Evolutionary conservation across 2,888 invertebrate species (phyloP), one percentile per base, ranked within the genome.

Genomic region (Candidula unifasciata): DNA sequence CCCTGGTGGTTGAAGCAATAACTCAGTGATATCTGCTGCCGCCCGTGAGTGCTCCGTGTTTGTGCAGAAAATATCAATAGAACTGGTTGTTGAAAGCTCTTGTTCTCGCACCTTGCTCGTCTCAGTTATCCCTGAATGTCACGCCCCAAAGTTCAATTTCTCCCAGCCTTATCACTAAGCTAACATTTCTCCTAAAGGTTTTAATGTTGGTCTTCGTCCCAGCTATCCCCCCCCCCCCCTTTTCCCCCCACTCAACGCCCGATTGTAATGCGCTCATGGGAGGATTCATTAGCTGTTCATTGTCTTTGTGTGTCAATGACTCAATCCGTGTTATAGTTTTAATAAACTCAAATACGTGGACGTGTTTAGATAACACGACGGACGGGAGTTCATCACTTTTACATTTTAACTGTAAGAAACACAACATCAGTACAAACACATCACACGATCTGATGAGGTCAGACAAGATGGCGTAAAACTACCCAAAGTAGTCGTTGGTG

Each of bases 71-170:
- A 73, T 33, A 73, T 73, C 73, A 73, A 73, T 73, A 73, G 44
- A 37, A 18, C n/a, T 37, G 44, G 44, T 24, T 27, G 73, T 73
- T 73, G 73, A 73, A 73, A 52, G 73, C 73, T 13, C 73, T 73
- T 44, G 44, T 73, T 52, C 73, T 73, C 3, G 52, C 44, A 44
- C 52, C 37, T 52, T 73, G 73, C 73, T 44, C 44, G 73, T 44
- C 73, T 73, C 73, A 52, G 73, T 44, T 52, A 73, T 52, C 44
- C 73, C 24, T 44, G 13, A 73, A 73, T 73, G 73, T 73, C 73
- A 73, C 77, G 77, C 77, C 60, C 57, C 3, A 21, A 30, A 79
- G 79, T 79, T 79, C 79, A 79, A 66, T 79, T 79, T 79, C 79
- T 79, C 33, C 79, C 37, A 18, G 66, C 64, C 60, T 79, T 79